Evolutionary conservation across 53 echinoderm and acorn worm genomes (phyloP), one percentile per base, ranked within the genome.

Genomic region (Henricia sp.): DNA sequence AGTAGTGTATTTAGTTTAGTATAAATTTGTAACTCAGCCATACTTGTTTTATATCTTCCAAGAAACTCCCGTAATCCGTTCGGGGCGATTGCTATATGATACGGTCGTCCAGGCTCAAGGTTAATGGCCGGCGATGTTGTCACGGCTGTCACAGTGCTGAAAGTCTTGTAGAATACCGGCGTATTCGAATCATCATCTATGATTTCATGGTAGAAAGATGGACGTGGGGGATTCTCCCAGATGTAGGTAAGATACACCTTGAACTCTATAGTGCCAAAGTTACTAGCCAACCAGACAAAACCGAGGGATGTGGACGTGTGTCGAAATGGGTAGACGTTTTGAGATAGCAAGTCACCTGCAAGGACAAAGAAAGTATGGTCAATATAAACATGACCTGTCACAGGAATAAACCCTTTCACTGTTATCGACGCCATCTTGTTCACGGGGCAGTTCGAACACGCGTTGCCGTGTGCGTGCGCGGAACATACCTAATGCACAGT

Each of bases 101-200:
- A 80, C 10, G 43, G 8, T 21, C 19, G 5, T 34, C 80, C 80
- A 5, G 80, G 80, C 9, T 32, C 32, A 21, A 36, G 64, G 11
- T 1, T 9, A 0, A 8, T 1, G 46, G 3, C 6, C 29, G 21
- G 13, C n/a, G 50, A 16, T 1, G 51, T 0, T 29, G 16, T 25
- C 6, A 44, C 1, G 0, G 24, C n/a, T 17, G 63, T 28, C 46
- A 70, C n/a, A 1, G 30, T 19, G 23, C 3, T 14, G 16, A 80
- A 80, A 5, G 40, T 44, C 32, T 80, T 64, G 48, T 62, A 21
- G 64, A 80, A 80, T 62, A 80, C 62, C 34, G 80, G 48, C 11
- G 46, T 80, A 64, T 21, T 34, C 19, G 8, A 16, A 10, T 35
- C 32, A 28, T 64, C 80, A 6, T 34, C 3, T 46, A 80, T 80